A percentile compares a stretch with the other conserved stretches of the same genome.
Conservation (phyloP, 2,888 invertebrate genomes). For the Cheilosia soror region DNA sequence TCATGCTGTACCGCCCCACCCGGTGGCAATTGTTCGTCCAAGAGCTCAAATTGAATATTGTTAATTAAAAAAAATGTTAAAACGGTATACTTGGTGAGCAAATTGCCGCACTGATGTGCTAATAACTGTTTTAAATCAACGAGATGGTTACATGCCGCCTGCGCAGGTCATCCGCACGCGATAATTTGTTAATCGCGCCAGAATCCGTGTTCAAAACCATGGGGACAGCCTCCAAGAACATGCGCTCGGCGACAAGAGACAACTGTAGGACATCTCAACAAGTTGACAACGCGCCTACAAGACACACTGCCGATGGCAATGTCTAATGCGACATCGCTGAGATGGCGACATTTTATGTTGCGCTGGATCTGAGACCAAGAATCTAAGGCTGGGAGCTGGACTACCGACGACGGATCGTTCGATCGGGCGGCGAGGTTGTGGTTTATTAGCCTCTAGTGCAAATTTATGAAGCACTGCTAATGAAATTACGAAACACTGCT, state of each 20-base stretch:
- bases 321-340: slow-evolving; percentile 31
- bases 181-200: slow-evolving; percentile 68
- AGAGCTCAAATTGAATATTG: slow-evolving; percentile 45
- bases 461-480: slow-evolving; percentile 71
- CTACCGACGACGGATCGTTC: slow-evolving; percentile 15
- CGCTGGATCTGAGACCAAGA: slow-evolving; percentile 61
- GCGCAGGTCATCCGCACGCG: slow-evolving; percentile 66
- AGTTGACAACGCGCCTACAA: slow-evolving; percentile 19
- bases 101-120: slow-evolving; percentile 55
- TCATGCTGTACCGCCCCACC: slow-evolving; percentile 1
- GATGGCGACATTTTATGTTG: slow-evolving; percentile 67
- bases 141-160: slow-evolving; percentile 33
- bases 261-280: slow-evolving; percentile 68
- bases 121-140: slow-evolving; percentile 65
- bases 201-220: slow-evolving; percentile 57
- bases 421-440: slow-evolving; percentile 54
- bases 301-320: slow-evolving; percentile 19
- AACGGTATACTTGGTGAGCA: slow-evolving; percentile 51
- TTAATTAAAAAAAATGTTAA: slow-evolving; percentile 61
- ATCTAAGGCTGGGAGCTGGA: slow-evolving; percentile 45
- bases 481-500: slow-evolving; percentile 69
- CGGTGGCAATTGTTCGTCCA: slow-evolving; percentile 56
- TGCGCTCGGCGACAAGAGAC: slow-evolving; percentile 65
- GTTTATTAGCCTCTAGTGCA: slow-evolving; percentile 68
- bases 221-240: slow-evolving; percentile 65